phyloP scores from a whole-genome alignment of 2,113 vertebrate species.

The Spea bombifrons region DNA sequence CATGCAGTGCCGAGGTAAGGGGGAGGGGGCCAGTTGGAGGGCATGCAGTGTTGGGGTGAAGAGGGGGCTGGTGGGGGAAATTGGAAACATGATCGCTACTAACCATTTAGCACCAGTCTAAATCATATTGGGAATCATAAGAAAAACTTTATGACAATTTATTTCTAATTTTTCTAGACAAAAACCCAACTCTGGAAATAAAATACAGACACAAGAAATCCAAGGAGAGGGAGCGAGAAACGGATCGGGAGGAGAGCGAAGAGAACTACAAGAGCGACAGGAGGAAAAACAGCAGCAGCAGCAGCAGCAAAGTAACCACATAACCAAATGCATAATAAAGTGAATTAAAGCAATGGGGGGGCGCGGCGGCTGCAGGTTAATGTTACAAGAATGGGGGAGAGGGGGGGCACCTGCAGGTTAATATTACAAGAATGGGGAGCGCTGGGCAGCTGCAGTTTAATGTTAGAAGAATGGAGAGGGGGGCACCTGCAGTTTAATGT shows the following conservation, averaged over 20 bases:
- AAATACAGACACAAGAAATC: slow-evolving; percentile 83
- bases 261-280: slow-evolving; percentile 48
- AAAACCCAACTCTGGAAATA: slow-evolving; percentile 78
- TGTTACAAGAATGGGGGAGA: too few relatives aligned
- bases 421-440: too few relatives aligned
- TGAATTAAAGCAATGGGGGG: too few relatives aligned
- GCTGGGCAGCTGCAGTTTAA: too few relatives aligned
- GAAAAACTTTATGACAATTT: not conserved
- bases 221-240: slow-evolving; percentile 64
- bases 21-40: not conserved
- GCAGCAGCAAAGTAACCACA: slow-evolving; percentile 20
- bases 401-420: too few relatives aligned
- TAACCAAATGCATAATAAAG: too few relatives aligned
- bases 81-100: too few relatives aligned
- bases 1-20: not conserved
- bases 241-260: slow-evolving; percentile 61
- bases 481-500: too few relatives aligned
- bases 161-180: slow-evolving; percentile 58
- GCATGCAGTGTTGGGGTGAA: not conserved
- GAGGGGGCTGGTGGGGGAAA: not conserved
- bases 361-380: too few relatives aligned
- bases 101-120: too few relatives aligned
- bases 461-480: too few relatives aligned
- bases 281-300: slow-evolving; percentile 38
- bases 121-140: too few relatives aligned